Base-by-base conservation (phyloP, 2,797 vertebrate genomes). In the Cyprinella venusta region DNA sequence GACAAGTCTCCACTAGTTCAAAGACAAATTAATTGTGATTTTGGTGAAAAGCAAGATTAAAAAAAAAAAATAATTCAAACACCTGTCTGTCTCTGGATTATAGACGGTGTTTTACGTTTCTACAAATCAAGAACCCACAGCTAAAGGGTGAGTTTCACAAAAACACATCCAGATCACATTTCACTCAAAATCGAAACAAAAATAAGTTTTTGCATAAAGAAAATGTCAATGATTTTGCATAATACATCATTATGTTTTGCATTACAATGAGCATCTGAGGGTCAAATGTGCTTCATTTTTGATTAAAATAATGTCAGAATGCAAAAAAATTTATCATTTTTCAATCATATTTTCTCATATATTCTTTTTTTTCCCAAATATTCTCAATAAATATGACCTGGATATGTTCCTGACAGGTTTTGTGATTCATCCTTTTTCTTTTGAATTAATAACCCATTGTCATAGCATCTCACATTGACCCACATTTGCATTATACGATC, bases 11-110 rank as follows among this genome's bases (percentile, higher is more conserved):
- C 70, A 76, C 70, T 72, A 68, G 52, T 68, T 84, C 40, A 63
- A 59, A 70, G 74, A 64, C 68, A 74, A 72, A 69, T 61, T 18
- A 85, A 86, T 83, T 79, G 86, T 92, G 89, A 79, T 80, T 85
- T 71, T 81, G 42, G 61, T 45, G 78, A 42, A 45, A 80, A 83
- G 82, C 81, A 79, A 24, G 56, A 81, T 68, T 84, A 50, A 19
- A 56, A 38, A 13, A 16, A 10, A 9, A 42, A 42, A 10, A 38
- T 4, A 8, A 33, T 30, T 36, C 10, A 68, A 81, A 76, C 70
- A 40, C 56, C 75, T 76, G 40, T 52, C 56, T 82, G 45, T 65
- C 40, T 76, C 19, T 76, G 36, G 63, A 30, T 67, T 59, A 30
- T n/a, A 81, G 59, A 72, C 45, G 63, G 13, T n/a, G 67, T 71